Percentiles rank a stretch among this genome's conserved stretches.
Conservation (phyloP, 2,797 vertebrate species). For the Manis pentadactyla region DNA sequence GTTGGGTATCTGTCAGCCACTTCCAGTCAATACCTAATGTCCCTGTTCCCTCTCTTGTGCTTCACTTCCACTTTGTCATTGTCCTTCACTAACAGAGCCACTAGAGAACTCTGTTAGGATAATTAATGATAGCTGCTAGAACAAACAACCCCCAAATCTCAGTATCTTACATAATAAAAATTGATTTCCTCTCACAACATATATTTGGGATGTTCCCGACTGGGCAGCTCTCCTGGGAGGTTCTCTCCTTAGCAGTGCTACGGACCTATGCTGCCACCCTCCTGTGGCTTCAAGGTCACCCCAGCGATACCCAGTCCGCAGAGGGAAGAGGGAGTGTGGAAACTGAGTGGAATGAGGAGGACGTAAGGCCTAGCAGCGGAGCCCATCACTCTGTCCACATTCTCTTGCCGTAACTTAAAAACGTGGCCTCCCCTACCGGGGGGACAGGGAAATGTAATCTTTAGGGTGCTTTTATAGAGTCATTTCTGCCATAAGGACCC, state of each 20-base stretch:
- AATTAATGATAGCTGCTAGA: not conserved
- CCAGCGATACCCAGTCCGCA: not conserved
- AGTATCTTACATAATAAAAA: not conserved
- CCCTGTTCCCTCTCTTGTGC: not conserved
- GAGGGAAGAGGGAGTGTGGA: not conserved
- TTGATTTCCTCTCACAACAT: not conserved
- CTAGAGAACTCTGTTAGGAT: not conserved
- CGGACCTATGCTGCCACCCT: not conserved
- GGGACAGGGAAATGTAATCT: not conserved
- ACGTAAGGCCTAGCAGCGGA: not conserved
- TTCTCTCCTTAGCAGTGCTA: not conserved
- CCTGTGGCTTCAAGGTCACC: not conserved
- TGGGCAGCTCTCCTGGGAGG: not conserved
- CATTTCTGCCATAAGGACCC: not conserved
- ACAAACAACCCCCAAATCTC: not conserved
- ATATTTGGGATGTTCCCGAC: not conserved
- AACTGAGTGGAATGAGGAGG: fast-evolving
- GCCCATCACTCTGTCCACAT: not conserved
- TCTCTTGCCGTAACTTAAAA: not conserved
- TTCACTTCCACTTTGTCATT: not conserved
- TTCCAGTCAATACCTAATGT: not conserved
- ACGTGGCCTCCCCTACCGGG: not conserved
- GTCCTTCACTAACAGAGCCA: not conserved
- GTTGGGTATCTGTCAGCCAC: not conserved
- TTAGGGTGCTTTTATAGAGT: not conserved